phyloP scores from a whole-genome alignment of 2,113 vertebrate species.

The Gambusia holbrooki region DNA sequence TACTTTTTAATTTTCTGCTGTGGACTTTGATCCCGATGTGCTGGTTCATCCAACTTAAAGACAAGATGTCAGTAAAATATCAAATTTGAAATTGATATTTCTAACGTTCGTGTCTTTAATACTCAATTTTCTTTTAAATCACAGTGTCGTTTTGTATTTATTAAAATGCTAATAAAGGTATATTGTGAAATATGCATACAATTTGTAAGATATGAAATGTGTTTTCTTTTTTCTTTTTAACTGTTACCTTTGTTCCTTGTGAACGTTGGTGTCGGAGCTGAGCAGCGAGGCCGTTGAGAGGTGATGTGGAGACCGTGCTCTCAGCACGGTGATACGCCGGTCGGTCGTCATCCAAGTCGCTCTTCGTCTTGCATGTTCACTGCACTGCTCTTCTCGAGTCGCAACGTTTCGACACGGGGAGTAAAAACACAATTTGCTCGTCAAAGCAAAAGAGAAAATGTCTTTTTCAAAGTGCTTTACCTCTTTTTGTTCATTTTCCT shows the following conservation, averaged over 20 bases:
- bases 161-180: slow-evolving; percentile 87
- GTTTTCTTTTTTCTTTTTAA: slow-evolving; percentile 29
- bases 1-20: slow-evolving; percentile 58
- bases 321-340: slow-evolving; percentile 35
- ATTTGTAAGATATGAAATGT: slow-evolving; percentile 79
- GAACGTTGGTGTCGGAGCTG: slow-evolving; percentile 66
- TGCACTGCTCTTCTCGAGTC: slow-evolving; percentile 70
- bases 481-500: slow-evolving; percentile 70
- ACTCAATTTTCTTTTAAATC: slow-evolving; percentile 81
- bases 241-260: slow-evolving; percentile 50
- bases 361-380: slow-evolving; percentile 77
- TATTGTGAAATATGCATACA: slow-evolving; percentile 87
- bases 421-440: slow-evolving; percentile 63
- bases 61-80: slow-evolving; percentile 83
- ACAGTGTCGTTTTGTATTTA: slow-evolving; percentile 87
- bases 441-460: slow-evolving; percentile 58
- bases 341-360: slow-evolving; percentile 60
- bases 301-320: slow-evolving; percentile 45
- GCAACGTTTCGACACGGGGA: slow-evolving; percentile 62
- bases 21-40: slow-evolving; percentile 73
- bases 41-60: slow-evolving; percentile 76
- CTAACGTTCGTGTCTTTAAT: slow-evolving; percentile 83
- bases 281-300: slow-evolving; percentile 69
- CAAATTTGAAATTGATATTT: slow-evolving; percentile 83
- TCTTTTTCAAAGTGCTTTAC: slow-evolving; percentile 71